These are phyloP conservation scores for Caenorhabditis brenneri DNA, from an alignment of 1,140 invertebrate genomes.

Conservation along the genomic window DNA sequence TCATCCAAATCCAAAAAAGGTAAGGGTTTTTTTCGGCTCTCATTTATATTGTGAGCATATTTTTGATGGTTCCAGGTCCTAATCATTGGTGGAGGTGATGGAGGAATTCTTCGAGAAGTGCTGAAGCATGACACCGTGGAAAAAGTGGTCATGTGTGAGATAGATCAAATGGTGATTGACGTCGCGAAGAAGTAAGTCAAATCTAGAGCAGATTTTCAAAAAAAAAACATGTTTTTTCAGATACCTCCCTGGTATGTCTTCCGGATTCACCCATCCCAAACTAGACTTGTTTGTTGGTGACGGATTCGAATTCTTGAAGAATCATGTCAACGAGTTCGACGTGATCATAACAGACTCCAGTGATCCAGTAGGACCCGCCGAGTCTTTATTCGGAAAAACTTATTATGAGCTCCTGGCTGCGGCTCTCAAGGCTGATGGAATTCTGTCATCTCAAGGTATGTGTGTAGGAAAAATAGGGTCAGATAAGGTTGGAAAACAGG, in stretches of 20 bases:
- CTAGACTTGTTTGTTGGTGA: conserved; percentile 85
- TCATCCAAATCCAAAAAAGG: conserved; percentile 88
- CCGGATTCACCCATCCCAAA: conserved; percentile 84
- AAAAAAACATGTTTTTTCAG: background rate
- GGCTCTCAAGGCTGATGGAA: conserved; percentile 83
- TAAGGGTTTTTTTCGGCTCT: conserved; percentile 71
- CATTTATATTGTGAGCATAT: background rate
- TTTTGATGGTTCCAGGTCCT: conserved; percentile 81
- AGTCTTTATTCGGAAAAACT: conserved; percentile 78
- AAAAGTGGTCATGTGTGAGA: conserved; percentile 88
- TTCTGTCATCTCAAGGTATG: conserved; percentile 82
- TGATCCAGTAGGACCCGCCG: conserved; percentile 85
- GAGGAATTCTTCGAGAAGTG: conserved; percentile 91
- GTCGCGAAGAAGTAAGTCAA: conserved; percentile 81
- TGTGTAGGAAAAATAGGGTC: conserved; percentile 21
- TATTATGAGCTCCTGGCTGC: conserved; percentile 87
- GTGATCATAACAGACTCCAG: conserved; percentile 98
- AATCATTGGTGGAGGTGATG: conserved; percentile 96
- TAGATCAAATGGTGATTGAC: conserved; percentile 87
- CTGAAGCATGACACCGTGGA: conserved; percentile 89
- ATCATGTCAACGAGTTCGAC: conserved; percentile 85
- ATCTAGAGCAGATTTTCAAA: too few species aligned
- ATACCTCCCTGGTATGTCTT: conserved; percentile 85
- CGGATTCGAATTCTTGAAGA: conserved; percentile 91
- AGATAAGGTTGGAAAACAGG: background rate